Evolutionary conservation across 2,888 invertebrate genomes (phyloP).

Genomic region (Cantharis nigra): DNA sequence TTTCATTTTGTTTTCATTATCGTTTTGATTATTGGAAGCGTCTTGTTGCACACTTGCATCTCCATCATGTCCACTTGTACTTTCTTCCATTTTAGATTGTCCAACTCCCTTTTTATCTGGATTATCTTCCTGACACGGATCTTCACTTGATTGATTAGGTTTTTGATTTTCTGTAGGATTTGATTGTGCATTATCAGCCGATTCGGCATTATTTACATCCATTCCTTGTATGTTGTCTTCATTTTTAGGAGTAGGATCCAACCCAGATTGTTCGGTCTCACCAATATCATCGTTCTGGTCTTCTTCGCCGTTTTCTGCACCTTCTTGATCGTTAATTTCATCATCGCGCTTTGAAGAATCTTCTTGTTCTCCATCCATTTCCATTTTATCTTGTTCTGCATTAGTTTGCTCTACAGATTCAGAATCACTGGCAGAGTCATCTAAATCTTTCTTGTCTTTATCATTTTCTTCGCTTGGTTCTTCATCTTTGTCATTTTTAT

Average conservation of each 20-base stretch:
- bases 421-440: slow-evolving; percentile 43
- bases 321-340: slow-evolving; percentile 41
- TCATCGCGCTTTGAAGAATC: slow-evolving; percentile 40
- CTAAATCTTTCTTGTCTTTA: slow-evolving; percentile 30
- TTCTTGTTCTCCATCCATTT: slow-evolving; percentile 44
- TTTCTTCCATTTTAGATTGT: slow-evolving; percentile 74
- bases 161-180: slow-evolving; percentile 45
- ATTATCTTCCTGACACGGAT: slow-evolving; percentile 60
- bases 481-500: slow-evolving; percentile 36
- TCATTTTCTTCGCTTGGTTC: slow-evolving; percentile 44
- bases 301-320: slow-evolving; percentile 46
- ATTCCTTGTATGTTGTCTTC: slow-evolving; percentile 55
- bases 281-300: slow-evolving; percentile 39
- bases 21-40: slow-evolving; percentile 40
- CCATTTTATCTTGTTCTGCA: slow-evolving; percentile 37
- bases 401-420: slow-evolving; percentile 39
- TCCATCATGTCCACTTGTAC: slow-evolving; percentile 71
- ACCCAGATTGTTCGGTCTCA: slow-evolving; percentile 32
- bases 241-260: slow-evolving; percentile 50
- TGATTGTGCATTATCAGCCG: slow-evolving; percentile 58
- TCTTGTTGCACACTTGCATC: slow-evolving; percentile 53
- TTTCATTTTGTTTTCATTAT: slow-evolving; percentile 58
- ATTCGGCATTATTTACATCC: slow-evolving; percentile 54
- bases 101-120: slow-evolving; percentile 72
- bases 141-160: slow-evolving; percentile 55